Evolutionary conservation across 2,113 vertebrate genomes (phyloP), one percentile per base, ranked within the genome.

Genomic region (cat (Felis catus)): DNA sequence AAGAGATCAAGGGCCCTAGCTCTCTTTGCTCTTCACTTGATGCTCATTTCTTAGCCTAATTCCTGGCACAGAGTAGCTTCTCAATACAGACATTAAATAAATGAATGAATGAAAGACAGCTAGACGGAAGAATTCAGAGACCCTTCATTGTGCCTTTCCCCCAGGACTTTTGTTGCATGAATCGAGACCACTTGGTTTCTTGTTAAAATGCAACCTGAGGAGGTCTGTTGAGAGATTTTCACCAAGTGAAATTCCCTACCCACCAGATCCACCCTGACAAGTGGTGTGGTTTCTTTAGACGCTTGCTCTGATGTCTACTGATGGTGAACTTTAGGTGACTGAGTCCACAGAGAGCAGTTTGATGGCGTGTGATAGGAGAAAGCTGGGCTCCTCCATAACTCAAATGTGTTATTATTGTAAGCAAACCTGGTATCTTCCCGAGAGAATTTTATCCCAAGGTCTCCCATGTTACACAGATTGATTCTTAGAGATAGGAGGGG

Each of bases 81-180:
- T 74, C 13, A 39, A 12, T 31, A 33, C 4, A n/a, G 11, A 68
- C n/a, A 71, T n/a, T 23, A 74, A 66, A 36, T 39, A 23, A 58
- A 76, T 76, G 61, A 71, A 45, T 66, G 51, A 63, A 65, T 71
- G 25, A 55, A 14, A 58, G 78, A 58, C 55, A 76, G 53, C 61
- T 65, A 48, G 31, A 82, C 66, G 23, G 76, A 19, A 89, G 41
- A 61, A 81, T 95, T 92, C 55, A 68, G 63, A 74, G 83, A 84
- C n/a, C 45, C 23, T 74, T 41, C 84, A 48, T 18, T 36, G 19
- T 70, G 39, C 36, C 36, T 87, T 66, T 51, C 80, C 48, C 63
- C 53, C 79, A 23, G 55, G 48, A 63, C 33, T 84, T 58, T 51
- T 51, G 65, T 82, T 76, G 25, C 11, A 31, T 84, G 39, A 29